Evolutionary conservation across 2,888 invertebrate genomes (phyloP), one percentile per base, ranked within the genome.

Genomic region (Glaucopsyche alexis): DNA sequence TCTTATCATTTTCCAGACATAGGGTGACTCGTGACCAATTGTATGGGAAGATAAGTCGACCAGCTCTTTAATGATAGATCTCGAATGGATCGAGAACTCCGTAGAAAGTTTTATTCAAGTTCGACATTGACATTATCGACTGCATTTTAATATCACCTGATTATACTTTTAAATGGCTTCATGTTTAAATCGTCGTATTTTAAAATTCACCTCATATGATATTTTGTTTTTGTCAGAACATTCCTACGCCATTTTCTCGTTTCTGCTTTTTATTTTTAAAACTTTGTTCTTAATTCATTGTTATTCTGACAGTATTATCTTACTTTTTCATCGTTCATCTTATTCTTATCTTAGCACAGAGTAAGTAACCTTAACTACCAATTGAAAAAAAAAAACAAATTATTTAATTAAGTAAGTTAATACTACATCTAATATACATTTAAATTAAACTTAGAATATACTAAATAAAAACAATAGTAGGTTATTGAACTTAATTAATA

Each of bases 1-100:
- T 67, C 40, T 49, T 45, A 47, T 49, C 69, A 69, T 69, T 69
- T 69, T 49, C 69, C 69, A 19, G 69, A 29, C 69, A 19, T 13
- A 49, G 69, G 69, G 52, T 52, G 72, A 60, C 72, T 67, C 72
- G 72, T 72, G 72, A 72, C 72, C 72, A 67, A 67, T 67, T 52
- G 66, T 67, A 67, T 66, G 72, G 72, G 72, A 72, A 67, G 52
- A 72, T 16, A 71, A 71, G 40, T 52, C 55, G 64, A 71, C 49
- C 73, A 9, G 11, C 11, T 19, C 29, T 38, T 29, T 29, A 29
- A 29, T 29, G 55, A 60, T 45, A 14, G 11, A 45, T 16, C 45
- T 47, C 11, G 16, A 66, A 45, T 42, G 19, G 67, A 47, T 45
- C 45, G 45, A 45, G 66, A 66, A 13, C 6, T n/a, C n/a, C 40